Evolutionary conservation across 2,113 vertebrate species (phyloP).

Genomic region (Zosterops hypoxanthus): DNA sequence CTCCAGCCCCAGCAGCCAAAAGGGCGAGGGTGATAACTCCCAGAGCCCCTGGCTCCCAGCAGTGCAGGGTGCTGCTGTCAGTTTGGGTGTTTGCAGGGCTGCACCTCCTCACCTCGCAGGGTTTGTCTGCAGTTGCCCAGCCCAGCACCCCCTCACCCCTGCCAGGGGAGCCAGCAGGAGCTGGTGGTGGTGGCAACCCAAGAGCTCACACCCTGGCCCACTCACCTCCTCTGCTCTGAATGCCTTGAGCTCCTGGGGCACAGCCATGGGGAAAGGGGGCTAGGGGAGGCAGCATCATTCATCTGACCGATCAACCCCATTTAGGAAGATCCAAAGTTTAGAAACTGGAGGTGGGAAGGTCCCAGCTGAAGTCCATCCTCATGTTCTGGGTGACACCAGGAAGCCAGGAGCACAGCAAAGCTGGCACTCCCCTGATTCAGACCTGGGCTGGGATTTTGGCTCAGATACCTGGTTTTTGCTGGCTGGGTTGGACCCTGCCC

Average conservation of each 20-base stretch:
- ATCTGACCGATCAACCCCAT: not conserved
- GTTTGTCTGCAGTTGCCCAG: not conserved
- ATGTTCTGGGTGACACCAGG: accelerated
- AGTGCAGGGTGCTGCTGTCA: not conserved
- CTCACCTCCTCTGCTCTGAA: accelerated
- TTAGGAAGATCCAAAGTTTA: not conserved
- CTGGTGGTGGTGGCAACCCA: not conserved
- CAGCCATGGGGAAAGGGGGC: not conserved
- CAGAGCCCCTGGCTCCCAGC: not conserved
- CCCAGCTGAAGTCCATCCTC: not conserved
- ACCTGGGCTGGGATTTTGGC: not conserved
- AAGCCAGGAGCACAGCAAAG: not conserved
- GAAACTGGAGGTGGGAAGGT: not conserved
- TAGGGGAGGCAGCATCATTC: not conserved
- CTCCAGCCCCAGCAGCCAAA: slow-evolving; percentile 14
- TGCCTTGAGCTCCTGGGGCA: not conserved
- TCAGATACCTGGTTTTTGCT: not conserved
- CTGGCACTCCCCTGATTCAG: not conserved
- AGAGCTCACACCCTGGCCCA: accelerated
- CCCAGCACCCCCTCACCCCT: accelerated
- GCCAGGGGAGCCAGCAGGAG: accelerated
- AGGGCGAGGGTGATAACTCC: not conserved
- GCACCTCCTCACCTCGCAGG: not conserved
- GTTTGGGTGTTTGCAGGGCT: not conserved
- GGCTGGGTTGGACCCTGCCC: not conserved